Evolutionary conservation across 2,113 vertebrate species (phyloP).

Genomic region (Kobus ellipsiprymnus): DNA sequence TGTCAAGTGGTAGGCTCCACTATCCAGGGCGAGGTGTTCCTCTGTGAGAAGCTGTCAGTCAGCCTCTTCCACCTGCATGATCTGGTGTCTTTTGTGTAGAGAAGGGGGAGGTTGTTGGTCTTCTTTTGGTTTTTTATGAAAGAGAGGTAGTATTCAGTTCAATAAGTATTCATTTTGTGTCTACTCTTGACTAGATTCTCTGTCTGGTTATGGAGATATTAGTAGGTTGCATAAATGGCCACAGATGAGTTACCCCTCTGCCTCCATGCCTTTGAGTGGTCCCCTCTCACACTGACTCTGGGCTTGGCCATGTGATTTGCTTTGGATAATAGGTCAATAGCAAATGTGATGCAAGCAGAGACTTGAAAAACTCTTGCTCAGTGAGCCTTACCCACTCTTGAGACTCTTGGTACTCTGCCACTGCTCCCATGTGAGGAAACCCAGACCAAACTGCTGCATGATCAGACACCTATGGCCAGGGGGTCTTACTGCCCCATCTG

Average conservation of each 20-base stretch:
- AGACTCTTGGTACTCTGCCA: neutral
- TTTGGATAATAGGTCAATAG: neutral
- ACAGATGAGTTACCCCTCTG: neutral
- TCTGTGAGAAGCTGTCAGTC: neutral
- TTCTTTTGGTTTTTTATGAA: neutral
- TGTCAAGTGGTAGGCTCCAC: neutral
- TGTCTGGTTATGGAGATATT: neutral
- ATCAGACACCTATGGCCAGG: neutral
- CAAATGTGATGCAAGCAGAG: neutral
- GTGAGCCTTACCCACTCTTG: neutral
- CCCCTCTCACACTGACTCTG: neutral
- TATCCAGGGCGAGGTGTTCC: neutral
- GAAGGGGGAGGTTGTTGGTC: neutral
- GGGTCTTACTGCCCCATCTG: neutral
- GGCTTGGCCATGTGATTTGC: neutral
- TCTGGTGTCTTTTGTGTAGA: neutral
- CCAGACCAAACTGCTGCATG: neutral
- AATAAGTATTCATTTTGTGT: neutral
- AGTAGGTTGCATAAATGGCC: neutral
- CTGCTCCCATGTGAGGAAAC: neutral
- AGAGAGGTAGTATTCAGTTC: neutral
- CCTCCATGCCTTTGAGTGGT: neutral
- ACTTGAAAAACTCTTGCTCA: neutral
- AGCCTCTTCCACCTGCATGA: neutral
- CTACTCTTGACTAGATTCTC: neutral